Conservation (phyloP, 2,888 invertebrate species). For the Himalopsyche tibetana region DNA sequence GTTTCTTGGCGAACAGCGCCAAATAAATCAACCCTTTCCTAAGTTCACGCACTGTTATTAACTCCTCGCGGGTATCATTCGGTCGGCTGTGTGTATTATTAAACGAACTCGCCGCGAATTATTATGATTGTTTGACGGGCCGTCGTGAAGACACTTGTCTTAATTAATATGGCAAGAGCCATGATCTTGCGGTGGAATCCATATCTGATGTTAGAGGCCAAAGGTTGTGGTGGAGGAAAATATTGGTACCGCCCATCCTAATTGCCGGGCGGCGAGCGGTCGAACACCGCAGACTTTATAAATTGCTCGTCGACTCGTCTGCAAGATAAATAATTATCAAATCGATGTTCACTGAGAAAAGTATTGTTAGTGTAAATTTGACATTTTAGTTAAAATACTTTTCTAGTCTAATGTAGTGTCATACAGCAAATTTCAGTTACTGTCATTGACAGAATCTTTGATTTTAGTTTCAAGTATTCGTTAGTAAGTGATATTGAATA, state of each 20-base stretch:
- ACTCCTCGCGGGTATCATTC: slow-evolving; percentile 3
- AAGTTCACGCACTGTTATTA: slow-evolving; percentile 9
- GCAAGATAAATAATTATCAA: too few relatives aligned
- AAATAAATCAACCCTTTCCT: slow-evolving; percentile 38
- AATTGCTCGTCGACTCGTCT: slow-evolving; percentile 66
- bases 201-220: slow-evolving; percentile 67
- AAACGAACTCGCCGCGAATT: slow-evolving; percentile 28
- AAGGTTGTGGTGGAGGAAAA: slow-evolving; percentile 74
- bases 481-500: too few relatives aligned
- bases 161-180: slow-evolving; percentile 59
- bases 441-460: too few relatives aligned
- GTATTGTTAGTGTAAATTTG: too few relatives aligned
- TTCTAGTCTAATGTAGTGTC: too few relatives aligned
- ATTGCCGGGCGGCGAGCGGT: slow-evolving; percentile 69
- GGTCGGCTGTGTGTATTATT: background rate
- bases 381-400: too few relatives aligned
- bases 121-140: slow-evolving; percentile 39
- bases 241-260: slow-evolving; percentile 75
- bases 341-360: too few relatives aligned
- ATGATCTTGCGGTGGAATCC: slow-evolving; percentile 37
- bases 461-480: too few relatives aligned
- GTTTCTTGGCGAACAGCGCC: slow-evolving; percentile 1
- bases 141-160: slow-evolving; percentile 50
- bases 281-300: slow-evolving; percentile 15
- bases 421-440: too few relatives aligned